These are phyloP conservation scores for Actinostola sp. DNA, from an alignment of 92 coral and sea anemone genomes.

Conservation along the genomic window DNA sequence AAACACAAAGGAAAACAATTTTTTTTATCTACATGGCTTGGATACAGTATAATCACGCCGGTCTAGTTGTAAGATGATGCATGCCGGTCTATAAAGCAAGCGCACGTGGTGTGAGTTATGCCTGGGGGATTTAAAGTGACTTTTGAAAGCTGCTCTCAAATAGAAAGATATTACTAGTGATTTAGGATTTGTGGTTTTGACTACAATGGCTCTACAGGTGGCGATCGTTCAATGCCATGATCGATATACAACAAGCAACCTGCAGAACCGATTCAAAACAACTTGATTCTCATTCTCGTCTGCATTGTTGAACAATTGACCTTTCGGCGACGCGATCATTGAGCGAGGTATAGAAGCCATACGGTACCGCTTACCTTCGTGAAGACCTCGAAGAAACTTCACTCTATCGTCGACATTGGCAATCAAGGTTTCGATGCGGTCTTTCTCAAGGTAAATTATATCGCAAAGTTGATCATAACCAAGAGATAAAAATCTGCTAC, in stretches of 20 bases:
- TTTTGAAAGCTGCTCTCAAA: background rate
- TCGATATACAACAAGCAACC: background rate
- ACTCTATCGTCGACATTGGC: constrained; percentile 23
- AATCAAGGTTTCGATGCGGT: constrained; percentile 36
- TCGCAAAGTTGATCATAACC: constrained; percentile 56
- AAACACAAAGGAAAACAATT: no score
- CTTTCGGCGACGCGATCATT: background rate
- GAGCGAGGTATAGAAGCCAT: background rate
- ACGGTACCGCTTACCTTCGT: constrained; percentile 42
- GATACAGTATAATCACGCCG: no score
- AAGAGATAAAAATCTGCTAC: constrained; percentile 13
- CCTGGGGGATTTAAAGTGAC: background rate
- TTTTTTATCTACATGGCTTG: no score
- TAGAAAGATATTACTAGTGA: background rate
- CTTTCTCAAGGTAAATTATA: constrained; percentile 39
- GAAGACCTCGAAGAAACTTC: constrained; percentile 27
- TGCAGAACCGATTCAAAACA: background rate
- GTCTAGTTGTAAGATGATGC: no score
- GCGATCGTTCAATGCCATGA: background rate
- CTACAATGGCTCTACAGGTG: constrained; percentile 25
- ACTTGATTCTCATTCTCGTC: background rate
- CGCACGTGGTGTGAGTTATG: no score
- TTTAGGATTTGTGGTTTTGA: background rate
- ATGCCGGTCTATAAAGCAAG: no score
- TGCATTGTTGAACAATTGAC: no score